phyloP scores from a whole-genome alignment of 2,888 invertebrate genomes.

The Furcula furcula region DNA sequence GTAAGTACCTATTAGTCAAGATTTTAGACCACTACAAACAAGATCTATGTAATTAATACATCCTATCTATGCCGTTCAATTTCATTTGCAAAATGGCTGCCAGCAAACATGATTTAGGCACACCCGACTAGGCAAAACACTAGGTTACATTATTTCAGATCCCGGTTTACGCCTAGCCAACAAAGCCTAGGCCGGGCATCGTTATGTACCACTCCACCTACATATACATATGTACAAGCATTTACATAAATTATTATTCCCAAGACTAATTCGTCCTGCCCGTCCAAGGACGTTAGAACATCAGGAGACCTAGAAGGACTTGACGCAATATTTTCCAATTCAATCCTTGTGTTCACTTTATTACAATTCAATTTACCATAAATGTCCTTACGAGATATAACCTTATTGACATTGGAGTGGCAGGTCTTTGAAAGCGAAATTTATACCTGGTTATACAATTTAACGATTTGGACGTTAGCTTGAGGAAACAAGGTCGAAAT shows the following conservation, averaged over 20 bases:
- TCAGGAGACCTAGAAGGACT: constrained; percentile 64
- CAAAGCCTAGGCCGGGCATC: constrained; percentile 25
- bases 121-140: constrained; percentile 16
- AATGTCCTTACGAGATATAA: constrained; percentile 29
- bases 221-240: constrained; percentile 52
- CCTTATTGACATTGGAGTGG: constrained; percentile 33
- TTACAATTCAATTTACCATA: constrained; percentile 24
- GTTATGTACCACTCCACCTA: constrained; percentile 42
- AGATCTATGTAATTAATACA: neutral
- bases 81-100: constrained; percentile 4
- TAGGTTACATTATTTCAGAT: constrained; percentile 33
- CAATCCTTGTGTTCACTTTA: constrained; percentile 6
- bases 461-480: constrained; percentile 18
- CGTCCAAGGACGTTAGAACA: constrained; percentile 64
- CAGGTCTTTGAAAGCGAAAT: constrained; percentile 76
- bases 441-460: constrained; percentile 56
- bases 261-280: constrained; percentile 77
- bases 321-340: constrained; percentile 21
- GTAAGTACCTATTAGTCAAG: too few species aligned
- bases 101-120: neutral
- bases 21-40: too few species aligned
- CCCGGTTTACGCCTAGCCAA: constrained; percentile 14
- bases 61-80: neutral
- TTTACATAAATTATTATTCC: constrained; percentile 81
- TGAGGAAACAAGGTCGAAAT: constrained; percentile 33